Evolutionary conservation across 1,140 invertebrate species (phyloP), one percentile per base, ranked within the genome.

Genomic region (Drosophila arizonae): DNA sequence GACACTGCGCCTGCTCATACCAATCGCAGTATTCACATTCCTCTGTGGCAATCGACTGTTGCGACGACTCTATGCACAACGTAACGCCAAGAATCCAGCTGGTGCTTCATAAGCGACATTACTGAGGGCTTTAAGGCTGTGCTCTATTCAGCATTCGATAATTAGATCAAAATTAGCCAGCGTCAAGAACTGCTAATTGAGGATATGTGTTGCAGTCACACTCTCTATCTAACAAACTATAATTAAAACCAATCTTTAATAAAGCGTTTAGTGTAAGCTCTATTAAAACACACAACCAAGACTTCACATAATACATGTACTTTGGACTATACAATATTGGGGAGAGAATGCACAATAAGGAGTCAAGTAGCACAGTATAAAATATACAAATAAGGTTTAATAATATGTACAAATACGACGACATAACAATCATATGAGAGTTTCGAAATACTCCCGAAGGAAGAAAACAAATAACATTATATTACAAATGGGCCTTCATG

Each of bases 21-120:
- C 96, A 28, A 93, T 99, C 62, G 96, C 95, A 55, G 91, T 95
- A 46, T 93, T 98, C 62, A 98, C 97, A 52, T 99, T 99, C 93
- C 93, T 99, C 6, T 95, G 95, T 74, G 98, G 98, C n/a, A 97
- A 98, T 92, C 95, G 96, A 79, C 93, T 99, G 81, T 94, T 99
- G 58, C 95, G 95, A 41, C 79, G 85, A 26, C 71, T 90, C 3
- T 85, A 91, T 61, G 76, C 82, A 43, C 86, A 88, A 57, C 90
- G 90, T 54, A 77, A 76, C 45, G 52, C 67, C 15, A 87, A 87
- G 60, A 76, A 46, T 46, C 3, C 63, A 62, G 33, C 57, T 17
- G 56, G 79, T 58, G 43, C 80, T 58, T 70, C 84, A 50, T 82
- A 79, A 79, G 50, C 43, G 36, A 21, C 28, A 30, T 41, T 51